Evolutionary conservation across 2,797 vertebrate genomes (phyloP).

Genomic region (Rhabdomys pumilio): DNA sequence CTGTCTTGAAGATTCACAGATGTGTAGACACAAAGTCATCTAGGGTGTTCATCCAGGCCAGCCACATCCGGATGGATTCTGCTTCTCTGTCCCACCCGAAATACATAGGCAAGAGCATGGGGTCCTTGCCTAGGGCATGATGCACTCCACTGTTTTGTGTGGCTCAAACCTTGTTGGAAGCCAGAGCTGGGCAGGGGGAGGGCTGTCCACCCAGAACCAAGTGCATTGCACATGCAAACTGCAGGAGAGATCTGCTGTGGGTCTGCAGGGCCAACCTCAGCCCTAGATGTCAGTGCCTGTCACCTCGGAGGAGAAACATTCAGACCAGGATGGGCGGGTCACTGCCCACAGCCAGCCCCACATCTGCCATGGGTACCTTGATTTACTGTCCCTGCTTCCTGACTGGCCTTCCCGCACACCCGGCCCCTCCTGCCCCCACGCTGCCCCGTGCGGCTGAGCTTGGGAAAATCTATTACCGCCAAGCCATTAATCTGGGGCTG

Average conservation of each 20-base stretch:
- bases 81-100: neutral
- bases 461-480: conserved; percentile 93
- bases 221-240: rapidly evolving
- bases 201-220: rapidly evolving
- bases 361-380: conserved; percentile 73
- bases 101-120: neutral
- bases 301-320: neutral
- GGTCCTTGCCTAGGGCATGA: rapidly evolving
- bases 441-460: conserved; percentile 89
- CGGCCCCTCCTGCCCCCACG: conserved; percentile 70
- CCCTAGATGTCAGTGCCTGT: neutral
- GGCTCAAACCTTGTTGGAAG: too few relatives aligned
- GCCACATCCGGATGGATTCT: conserved; percentile 32
- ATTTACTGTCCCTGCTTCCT: conserved; percentile 90
- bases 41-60: conserved; percentile 77
- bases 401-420: conserved; percentile 87
- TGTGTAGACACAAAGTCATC: conserved; percentile 8
- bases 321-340: neutral
- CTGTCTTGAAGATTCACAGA: conserved; percentile 84
- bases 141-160: rapidly evolving
- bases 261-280: neutral
- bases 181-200: too few relatives aligned
- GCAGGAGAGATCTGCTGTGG: neutral
- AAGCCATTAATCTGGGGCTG: conserved; percentile 93
- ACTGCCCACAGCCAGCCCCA: neutral